Evolutionary conservation across 2,113 vertebrate genomes (phyloP).

Genomic region (Procavia capensis): DNA sequence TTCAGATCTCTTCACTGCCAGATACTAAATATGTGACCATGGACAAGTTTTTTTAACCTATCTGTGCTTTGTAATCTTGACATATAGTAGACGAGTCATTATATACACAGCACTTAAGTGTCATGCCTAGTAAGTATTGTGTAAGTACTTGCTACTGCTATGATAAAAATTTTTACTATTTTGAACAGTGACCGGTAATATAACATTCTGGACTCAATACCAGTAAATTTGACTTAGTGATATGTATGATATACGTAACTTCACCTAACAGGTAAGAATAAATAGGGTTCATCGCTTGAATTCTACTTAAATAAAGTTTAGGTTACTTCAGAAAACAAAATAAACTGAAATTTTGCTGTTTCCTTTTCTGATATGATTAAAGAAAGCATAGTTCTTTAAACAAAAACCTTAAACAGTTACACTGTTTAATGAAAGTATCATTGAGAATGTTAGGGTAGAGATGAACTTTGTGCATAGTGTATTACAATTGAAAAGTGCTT

Average conservation of each 20-base stretch:
- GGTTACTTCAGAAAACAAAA: slow-evolving; percentile 15
- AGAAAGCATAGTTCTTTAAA: not conserved
- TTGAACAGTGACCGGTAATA: not conserved
- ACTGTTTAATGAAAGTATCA: not conserved
- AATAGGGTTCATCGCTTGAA: not conserved
- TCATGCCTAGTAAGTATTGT: not conserved
- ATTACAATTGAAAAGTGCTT: slow-evolving; percentile 29
- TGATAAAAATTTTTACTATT: not conserved
- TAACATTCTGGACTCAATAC: not conserved
- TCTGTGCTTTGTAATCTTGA: not conserved
- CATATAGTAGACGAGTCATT: not conserved
- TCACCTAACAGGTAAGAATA: not conserved
- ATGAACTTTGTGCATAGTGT: not conserved
- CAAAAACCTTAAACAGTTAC: not conserved
- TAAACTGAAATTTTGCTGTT: not conserved
- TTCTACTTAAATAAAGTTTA: slow-evolving; percentile 20
- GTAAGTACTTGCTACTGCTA: not conserved
- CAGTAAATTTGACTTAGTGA: not conserved
- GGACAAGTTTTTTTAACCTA: too few relatives aligned
- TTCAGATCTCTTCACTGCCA: not conserved
- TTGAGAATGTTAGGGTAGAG: not conserved
- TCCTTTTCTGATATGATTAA: not conserved
- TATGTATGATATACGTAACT: not conserved
- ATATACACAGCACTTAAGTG: not conserved
- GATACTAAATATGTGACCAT: not conserved